Evolutionary conservation across 1,140 invertebrate genomes (phyloP).

Genomic region (Protaetia brevitarsis): DNA sequence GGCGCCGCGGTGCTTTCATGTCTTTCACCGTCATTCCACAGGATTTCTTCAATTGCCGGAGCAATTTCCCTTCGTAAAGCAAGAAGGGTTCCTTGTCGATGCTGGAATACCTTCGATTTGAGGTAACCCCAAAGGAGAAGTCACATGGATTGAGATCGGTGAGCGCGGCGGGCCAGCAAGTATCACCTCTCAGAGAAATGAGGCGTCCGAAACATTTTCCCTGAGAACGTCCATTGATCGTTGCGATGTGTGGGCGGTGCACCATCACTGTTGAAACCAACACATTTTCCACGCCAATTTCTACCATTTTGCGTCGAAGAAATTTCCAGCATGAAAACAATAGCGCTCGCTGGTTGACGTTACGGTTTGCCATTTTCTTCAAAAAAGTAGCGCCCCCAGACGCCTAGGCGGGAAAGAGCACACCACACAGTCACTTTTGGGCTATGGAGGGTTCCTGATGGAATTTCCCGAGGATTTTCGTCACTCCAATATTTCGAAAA

Average conservation of each 20-base stretch:
- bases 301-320: not conserved
- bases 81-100: not conserved
- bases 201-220: slow-evolving; percentile 35
- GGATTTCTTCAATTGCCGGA: not conserved
- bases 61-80: not conserved
- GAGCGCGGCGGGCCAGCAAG: slow-evolving; percentile 11
- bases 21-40: not conserved
- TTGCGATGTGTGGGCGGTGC: slow-evolving; percentile 35
- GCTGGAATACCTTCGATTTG: too few species aligned
- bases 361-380: slow-evolving; percentile 4
- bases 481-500: not conserved
- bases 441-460: not conserved
- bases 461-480: slow-evolving; percentile 17
- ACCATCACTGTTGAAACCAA: not conserved
- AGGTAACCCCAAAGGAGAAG: too few species aligned
- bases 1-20: not conserved
- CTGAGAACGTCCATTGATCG: slow-evolving; percentile 33
- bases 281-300: too few species aligned
- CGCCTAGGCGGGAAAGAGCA: too few species aligned
- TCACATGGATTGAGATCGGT: not conserved
- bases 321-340: slow-evolving; percentile 1
- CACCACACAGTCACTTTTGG: too few species aligned
- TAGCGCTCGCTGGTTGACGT: not conserved
- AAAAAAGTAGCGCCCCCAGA: slow-evolving; percentile 34
- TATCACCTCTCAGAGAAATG: slow-evolving; percentile 28